Base-by-base conservation (phyloP, 2,797 vertebrate species). In the Microctenopoma stevenorrisi region DNA sequence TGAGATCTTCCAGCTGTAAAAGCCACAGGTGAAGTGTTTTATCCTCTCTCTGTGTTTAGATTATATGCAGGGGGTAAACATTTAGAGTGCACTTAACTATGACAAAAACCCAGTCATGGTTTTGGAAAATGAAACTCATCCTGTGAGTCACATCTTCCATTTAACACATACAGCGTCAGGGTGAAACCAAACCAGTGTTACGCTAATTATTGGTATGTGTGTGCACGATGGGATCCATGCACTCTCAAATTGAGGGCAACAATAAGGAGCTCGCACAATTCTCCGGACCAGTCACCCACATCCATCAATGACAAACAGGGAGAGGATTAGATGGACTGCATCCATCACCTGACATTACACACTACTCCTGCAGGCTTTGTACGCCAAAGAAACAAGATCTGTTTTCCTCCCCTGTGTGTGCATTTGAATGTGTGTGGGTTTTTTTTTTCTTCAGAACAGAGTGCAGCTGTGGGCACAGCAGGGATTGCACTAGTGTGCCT, bases 1-100 rank as follows among this genome's bases (percentile, higher is more conserved):
- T 37, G 64, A 62, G 51, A 78, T 76, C 73, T 53, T 40, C 59
- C 68, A 78, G 72, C 74, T 76, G 67, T 14, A 44, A 51, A 62
- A 42, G 71, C 80, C 68, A 62, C 76, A 72, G 78, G 70, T 76
- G 79, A 85, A 79, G 64, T 77, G 81, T 49, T 88, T 76, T 76
- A 66, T 44, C 22, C 22, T 73, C 68, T 72, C 74, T 66, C 38
- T 47, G 60, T 48, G 77, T 79, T 82, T 70, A 72, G 49, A 57
- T 72, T 52, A 61, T 18, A 40, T 16, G 40, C 60, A 25, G 69
- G 79, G 68, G 70, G 64, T 59, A 70, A 83, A 78, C 51, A 76
- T 61, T 78, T 57, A 64, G 28, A 57, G 58, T 28, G 58, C 54
- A 64, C n/a, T 56, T 53, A 73, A 70, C 22, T 37, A 74, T 54